phyloP scores from a whole-genome alignment of 1,140 invertebrate species.

The Drosophila mayri region DNA sequence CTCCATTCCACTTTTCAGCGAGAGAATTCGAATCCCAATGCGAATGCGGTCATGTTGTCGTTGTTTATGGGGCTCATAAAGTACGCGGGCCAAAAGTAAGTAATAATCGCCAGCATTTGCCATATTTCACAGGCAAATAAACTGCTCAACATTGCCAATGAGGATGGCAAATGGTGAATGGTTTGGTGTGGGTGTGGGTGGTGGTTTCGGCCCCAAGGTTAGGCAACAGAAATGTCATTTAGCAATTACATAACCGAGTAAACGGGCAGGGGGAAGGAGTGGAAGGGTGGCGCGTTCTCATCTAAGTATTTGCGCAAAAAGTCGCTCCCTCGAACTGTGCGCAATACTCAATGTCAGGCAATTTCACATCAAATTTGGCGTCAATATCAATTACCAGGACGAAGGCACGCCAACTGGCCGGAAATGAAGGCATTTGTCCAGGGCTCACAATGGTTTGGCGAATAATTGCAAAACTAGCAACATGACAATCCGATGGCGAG shows the following conservation, averaged over 20 bases:
- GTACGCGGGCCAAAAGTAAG: conserved; percentile 53
- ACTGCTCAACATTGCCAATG: conserved; percentile 32
- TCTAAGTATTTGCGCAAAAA: conserved; percentile 51
- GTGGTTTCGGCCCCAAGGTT: conserved; percentile 47
- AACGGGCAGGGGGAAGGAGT: conserved; percentile 31
- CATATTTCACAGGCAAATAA: conserved; percentile 80
- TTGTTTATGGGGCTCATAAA: conserved; percentile 68
- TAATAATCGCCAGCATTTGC: conserved; percentile 78
- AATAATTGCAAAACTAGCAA: conserved; percentile 78
- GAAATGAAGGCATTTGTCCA: conserved; percentile 77
- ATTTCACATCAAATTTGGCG: conserved; percentile 78
- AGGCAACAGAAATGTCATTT: conserved; percentile 62
- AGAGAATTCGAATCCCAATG: conserved; percentile 22
- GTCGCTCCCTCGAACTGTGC: conserved; percentile 30
- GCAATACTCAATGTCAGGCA: conserved; percentile 52
- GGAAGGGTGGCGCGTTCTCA: neutral
- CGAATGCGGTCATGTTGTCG: conserved; percentile 38
- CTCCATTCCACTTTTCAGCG: conserved; percentile 36
- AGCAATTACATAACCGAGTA: conserved; percentile 70
- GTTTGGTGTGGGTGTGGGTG: neutral
- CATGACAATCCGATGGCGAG: conserved; percentile 48
- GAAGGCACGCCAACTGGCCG: conserved; percentile 56
- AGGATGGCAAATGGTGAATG: conserved; percentile 1
- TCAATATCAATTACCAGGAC: conserved; percentile 75
- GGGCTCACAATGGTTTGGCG: conserved; percentile 17